Evolutionary conservation across 2,888 invertebrate species (phyloP).

Genomic region (Mesodorylaimus sp.): DNA sequence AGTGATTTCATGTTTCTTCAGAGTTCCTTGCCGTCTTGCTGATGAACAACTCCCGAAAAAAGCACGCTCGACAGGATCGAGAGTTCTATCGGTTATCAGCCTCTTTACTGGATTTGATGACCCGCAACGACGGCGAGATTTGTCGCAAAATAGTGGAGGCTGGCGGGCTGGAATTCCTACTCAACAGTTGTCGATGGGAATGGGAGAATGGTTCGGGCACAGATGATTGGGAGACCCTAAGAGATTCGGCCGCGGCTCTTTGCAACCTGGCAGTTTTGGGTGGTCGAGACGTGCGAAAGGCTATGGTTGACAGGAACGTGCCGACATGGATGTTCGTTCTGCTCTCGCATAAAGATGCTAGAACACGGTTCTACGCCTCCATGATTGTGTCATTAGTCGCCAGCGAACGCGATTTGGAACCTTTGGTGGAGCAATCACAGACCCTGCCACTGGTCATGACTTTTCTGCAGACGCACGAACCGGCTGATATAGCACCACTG

Average conservation of each 20-base stretch:
- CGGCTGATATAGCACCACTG: background rate
- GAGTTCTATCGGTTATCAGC: too few species aligned
- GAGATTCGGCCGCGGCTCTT: background rate
- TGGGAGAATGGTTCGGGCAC: too few species aligned
- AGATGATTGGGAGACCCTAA: background rate
- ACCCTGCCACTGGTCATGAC: background rate
- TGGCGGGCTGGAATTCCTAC: too few species aligned
- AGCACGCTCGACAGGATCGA: too few species aligned
- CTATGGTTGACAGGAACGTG: background rate
- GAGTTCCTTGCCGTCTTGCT: too few species aligned
- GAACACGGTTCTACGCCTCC: background rate
- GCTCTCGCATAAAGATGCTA: background rate
- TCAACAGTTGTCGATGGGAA: too few species aligned
- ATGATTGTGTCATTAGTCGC: background rate
- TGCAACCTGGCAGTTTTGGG: background rate
- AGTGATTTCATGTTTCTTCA: too few species aligned
- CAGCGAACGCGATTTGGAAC: background rate
- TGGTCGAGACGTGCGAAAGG: background rate
- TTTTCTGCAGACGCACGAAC: background rate
- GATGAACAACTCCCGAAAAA: too few species aligned
- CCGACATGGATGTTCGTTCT: constrained; percentile 15
- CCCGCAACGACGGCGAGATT: too few species aligned
- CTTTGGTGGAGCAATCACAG: background rate
- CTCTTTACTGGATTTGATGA: background rate
- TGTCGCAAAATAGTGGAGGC: too few species aligned